Conservation (phyloP, 2,113 vertebrate genomes). For the Apistogramma diplotaenia region DNA sequence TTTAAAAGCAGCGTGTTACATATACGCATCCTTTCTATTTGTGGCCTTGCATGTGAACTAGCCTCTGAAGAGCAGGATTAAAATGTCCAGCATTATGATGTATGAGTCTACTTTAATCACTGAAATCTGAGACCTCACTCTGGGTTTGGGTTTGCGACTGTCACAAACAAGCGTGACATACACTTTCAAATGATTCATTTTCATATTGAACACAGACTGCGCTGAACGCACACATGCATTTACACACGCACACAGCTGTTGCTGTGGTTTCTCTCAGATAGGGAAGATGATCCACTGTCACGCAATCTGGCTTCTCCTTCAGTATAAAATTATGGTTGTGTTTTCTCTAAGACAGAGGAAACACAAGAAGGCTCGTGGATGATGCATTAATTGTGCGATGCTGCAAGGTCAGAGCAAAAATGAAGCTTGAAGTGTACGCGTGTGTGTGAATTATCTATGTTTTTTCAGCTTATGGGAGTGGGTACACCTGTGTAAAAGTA, state of each 20-base stretch:
- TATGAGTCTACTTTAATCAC: constrained; percentile 12
- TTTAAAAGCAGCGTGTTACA: neutral
- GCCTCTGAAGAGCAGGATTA: neutral
- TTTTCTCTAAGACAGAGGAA: neutral
- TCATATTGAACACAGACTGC: constrained; percentile 32
- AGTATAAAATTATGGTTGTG: neutral
- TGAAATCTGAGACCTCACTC: neutral
- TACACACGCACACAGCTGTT: constrained; percentile 16
- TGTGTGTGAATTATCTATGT: neutral
- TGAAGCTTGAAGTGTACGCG: neutral
- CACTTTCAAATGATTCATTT: constrained; percentile 35
- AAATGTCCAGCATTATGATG: neutral
- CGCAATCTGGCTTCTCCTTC: constrained; percentile 21
- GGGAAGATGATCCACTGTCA: constrained; percentile 45
- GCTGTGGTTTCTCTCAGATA: constrained; percentile 27
- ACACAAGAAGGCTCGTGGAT: neutral
- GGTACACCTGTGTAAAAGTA: neutral
- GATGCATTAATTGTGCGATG: neutral
- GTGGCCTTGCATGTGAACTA: neutral
- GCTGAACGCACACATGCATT: neutral
- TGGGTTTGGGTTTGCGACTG: constrained; percentile 34
- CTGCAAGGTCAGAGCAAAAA: neutral
- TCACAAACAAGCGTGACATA: constrained; percentile 37
- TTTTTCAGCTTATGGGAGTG: neutral
- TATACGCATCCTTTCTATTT: neutral